Percentiles rank a stretch among this genome's conserved stretches.
These are phyloP conservation scores for Ormyrus thymus DNA, from an alignment of 2,888 invertebrate species.

Conservation along the genomic window DNA sequence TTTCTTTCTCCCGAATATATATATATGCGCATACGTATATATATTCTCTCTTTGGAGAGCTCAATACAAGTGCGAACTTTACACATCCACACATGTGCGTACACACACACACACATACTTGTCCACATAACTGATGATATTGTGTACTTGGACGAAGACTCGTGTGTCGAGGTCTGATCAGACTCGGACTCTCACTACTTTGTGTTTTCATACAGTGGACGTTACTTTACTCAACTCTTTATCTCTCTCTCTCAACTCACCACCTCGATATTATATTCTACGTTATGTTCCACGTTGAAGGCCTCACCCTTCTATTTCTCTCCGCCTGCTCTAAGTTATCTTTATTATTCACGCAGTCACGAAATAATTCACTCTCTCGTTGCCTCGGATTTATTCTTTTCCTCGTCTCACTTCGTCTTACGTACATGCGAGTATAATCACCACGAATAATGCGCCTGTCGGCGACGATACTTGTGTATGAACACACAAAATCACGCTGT, in stretches of 20 bases:
- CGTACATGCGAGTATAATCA: not conserved
- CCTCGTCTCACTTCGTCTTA: not conserved
- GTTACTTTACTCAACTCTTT: not conserved
- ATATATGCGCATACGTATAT: not conserved
- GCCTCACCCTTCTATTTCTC: constrained; percentile 2
- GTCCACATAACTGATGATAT: too few relatives aligned
- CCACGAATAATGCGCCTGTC: constrained; percentile 8
- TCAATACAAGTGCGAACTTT: too few relatives aligned
- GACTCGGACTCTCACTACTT: constrained; percentile 38
- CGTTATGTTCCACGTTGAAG: not conserved
- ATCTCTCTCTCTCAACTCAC: too few relatives aligned
- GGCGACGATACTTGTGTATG: constrained; percentile 16
- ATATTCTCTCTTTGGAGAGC: too few relatives aligned
- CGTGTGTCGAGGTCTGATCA: constrained; percentile 14
- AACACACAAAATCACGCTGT: constrained; percentile 23
- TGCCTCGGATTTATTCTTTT: not conserved
- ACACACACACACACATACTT: not conserved
- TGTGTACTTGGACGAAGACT: not conserved
- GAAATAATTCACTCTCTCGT: constrained; percentile 1
- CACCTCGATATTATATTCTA: too few relatives aligned
- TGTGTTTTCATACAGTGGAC: not conserved
- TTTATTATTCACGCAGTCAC: not conserved
- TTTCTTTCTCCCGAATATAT: constrained; percentile 34
- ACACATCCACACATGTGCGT: not conserved
- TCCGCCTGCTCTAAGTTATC: too few relatives aligned